Conservation (phyloP, 2,113 vertebrate genomes). For the Tor tambroides region DNA sequence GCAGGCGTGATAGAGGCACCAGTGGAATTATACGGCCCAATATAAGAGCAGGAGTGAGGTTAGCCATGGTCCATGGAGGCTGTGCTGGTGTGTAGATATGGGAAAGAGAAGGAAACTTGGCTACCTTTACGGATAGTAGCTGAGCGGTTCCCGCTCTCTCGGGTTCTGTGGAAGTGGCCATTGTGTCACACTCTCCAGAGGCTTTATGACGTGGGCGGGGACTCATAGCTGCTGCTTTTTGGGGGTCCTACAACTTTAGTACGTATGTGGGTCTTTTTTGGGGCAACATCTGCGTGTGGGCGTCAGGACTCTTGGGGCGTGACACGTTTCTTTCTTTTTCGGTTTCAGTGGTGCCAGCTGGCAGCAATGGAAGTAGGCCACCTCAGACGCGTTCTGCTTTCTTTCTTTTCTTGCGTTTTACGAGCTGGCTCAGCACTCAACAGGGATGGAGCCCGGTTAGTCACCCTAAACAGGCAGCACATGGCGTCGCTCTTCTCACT, state of each 20-base stretch:
- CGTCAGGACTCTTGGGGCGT: constrained; percentile 21
- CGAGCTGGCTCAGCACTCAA: constrained; percentile 35
- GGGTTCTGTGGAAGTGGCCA: constrained; percentile 1
- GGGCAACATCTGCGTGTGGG: constrained; percentile 31
- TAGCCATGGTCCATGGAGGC: constrained; percentile 30
- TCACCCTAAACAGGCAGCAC: not conserved
- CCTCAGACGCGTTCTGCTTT: constrained; percentile 24
- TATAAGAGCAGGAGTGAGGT: constrained; percentile 33
- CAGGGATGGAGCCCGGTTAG: not conserved
- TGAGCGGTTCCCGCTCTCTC: not conserved
- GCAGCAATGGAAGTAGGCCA: constrained; percentile 71
- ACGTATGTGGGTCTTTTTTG: not conserved
- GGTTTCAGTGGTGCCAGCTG: constrained; percentile 74
- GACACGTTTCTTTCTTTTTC: constrained; percentile 5
- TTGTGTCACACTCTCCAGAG: constrained; percentile 36
- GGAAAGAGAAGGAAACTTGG: constrained; percentile 23
- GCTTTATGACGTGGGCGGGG: not conserved
- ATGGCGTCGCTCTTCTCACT: not conserved
- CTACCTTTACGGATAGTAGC: constrained; percentile 20
- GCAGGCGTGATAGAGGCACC: constrained; percentile 29
- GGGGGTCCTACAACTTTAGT: not conserved
- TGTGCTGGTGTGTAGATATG: constrained; percentile 22
- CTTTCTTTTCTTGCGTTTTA: constrained; percentile 41
- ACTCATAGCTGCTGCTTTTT: not conserved
- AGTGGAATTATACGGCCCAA: constrained; percentile 13